Evolutionary conservation across 1,140 invertebrate genomes (phyloP), one percentile per base, ranked within the genome.

Genomic region (Lethrus apterus): DNA sequence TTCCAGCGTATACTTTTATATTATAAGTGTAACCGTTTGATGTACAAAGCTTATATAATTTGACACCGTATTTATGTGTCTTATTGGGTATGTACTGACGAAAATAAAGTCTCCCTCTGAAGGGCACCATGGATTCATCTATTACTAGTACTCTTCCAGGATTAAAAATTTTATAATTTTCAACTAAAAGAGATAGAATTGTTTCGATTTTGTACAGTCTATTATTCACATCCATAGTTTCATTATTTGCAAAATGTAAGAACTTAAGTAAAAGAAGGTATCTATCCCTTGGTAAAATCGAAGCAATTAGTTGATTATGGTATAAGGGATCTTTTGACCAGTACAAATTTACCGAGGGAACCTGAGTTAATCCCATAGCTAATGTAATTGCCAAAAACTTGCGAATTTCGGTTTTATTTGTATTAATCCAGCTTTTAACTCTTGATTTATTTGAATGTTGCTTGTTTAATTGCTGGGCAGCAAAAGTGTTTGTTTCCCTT

Each of bases 31-130:
- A 42, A 4, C 24, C 20, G 8, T 11, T 26, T 34, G 36, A 50
- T 58, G 36, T 54, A 64, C 32, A 34, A 2, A 34, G 32, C 15
- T 34, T 34, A 15, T 11, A 34, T 8, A 62, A 31, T 56, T 64
- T 66, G 9, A 69, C 50, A 11, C 66, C 62, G 54, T 65, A 70
- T 44, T 60, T 57, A 40, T 64, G 52, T 30, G 53, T 52, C 50
- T 70, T 70, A 17, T 54, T 57, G 11, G 63, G 60, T 17, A 68
- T 65, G 48, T 70, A 72, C 45, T 70, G 64, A 23, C 57, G 60
- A 36, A 70, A 64, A 13, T 26, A 33, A 17, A 70, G 42, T 4
- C 65, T 43, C 8, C 67, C 67, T 54, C 61, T 52, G 35, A 64
- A 70, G n/a, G 53, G 51, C 8, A 68, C 46, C 18, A 69, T n/a